Base-by-base conservation (phyloP, 2,888 invertebrate genomes). In the Diabrotica balteata region DNA sequence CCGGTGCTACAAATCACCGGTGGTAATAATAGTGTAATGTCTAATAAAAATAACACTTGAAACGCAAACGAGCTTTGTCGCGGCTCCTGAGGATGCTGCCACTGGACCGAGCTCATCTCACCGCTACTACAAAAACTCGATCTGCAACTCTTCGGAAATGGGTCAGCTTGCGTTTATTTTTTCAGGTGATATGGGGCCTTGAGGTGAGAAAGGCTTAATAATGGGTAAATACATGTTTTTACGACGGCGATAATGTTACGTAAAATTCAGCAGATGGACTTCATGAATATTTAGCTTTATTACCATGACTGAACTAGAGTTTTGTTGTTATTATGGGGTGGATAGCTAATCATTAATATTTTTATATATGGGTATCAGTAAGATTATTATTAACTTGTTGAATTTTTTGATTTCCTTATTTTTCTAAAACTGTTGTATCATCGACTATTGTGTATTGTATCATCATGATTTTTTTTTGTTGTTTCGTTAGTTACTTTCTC, bases 121-220 rank as follows among this genome's bases (percentile, higher is more conserved):
- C 32, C 32, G 32, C 32, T 4, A 32, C 32, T 32, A 32, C 32
- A 32, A 32, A 54, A 54, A 54, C 62, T 44, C 10, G 22, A 43
- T 70, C 73, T 74, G 73, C 74, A 71, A 75, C 75, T 74, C 73
- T 73, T 75, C 72, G 54, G 32, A 32, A 32, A 22, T 22, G 9
- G 65, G 59, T 73, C 77, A 77, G 76, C 77, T 76, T 76, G 70
- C 72, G 62, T 69, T 73, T 77, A 74, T 77, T 77, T 77, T 77
- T 73, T 71, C 77, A 77, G 77, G 72, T 77, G 76, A 75, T 7
- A 71, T 50, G 60, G 63, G 63, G 45, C 59, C 47, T 50, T 42
- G 55, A 63, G 60, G 64, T 43, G 54, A 63, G 60, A 55, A 67
- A 65, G 70, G 71, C 51, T 72, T 66, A 69, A 63, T 68, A 70